Evolutionary conservation across 2,113 vertebrate species (phyloP).

Genomic region (Peromyscus leucopus): DNA sequence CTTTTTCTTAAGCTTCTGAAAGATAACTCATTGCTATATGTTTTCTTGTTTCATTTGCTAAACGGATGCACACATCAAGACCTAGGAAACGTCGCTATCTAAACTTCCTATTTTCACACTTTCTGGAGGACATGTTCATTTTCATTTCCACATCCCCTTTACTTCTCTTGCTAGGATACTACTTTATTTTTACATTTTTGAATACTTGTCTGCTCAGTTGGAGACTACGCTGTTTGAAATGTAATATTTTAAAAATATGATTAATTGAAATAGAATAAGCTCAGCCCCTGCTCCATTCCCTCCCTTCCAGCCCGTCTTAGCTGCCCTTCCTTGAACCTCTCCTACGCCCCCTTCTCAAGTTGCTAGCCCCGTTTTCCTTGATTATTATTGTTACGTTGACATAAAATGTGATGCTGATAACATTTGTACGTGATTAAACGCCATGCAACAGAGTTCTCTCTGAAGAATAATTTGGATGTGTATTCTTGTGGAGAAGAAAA

Average conservation of each 20-base stretch:
- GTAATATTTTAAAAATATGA: background rate
- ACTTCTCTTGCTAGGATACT: background rate
- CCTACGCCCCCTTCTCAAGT: background rate
- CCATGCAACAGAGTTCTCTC: background rate
- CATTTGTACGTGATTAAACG: constrained; percentile 63
- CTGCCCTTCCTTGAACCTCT: background rate
- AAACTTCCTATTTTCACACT: background rate
- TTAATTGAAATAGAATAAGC: background rate
- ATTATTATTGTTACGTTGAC: background rate
- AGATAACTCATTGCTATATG: background rate
- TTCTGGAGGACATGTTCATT: background rate
- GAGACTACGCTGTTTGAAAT: background rate
- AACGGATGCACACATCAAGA: background rate
- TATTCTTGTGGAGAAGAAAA: constrained; percentile 28
- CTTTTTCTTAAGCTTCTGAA: background rate
- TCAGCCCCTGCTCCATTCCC: no score
- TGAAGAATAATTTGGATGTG: constrained; percentile 27
- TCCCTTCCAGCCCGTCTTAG: background rate
- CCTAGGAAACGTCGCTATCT: background rate
- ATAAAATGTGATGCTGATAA: constrained; percentile 25
- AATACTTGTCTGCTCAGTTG: background rate
- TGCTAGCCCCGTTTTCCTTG: background rate
- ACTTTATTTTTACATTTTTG: background rate
- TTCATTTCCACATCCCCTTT: background rate
- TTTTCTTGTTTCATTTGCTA: background rate